A percentile compares a stretch with the other conserved stretches of the same genome.
Conservation (phyloP, 2,888 invertebrate genomes). For the Lithophane semibrunnea region DNA sequence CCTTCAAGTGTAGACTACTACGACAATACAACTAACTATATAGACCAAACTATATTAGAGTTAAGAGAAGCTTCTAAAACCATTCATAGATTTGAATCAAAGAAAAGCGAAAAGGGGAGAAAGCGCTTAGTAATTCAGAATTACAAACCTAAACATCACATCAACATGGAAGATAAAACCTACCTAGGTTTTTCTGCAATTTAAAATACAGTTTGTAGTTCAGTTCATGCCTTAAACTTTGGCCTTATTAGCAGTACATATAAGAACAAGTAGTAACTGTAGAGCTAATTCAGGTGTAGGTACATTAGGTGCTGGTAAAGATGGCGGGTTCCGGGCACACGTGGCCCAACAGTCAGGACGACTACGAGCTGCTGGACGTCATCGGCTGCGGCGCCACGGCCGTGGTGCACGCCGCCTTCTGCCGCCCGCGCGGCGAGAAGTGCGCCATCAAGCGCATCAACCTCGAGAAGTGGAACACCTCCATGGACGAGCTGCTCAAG, state of each 20-base stretch:
- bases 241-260: slow-evolving; percentile 81
- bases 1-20: slow-evolving; percentile 83
- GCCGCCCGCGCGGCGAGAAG: slow-evolving; percentile 98
- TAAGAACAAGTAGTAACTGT: slow-evolving; percentile 79
- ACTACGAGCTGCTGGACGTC: slow-evolving; percentile 98
- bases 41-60: slow-evolving; percentile 81
- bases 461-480: slow-evolving; percentile 99
- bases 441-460: slow-evolving; percentile 99
- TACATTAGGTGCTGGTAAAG: slow-evolving; percentile 52
- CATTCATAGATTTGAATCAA: slow-evolving; percentile 79
- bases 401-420: slow-evolving; percentile 98
- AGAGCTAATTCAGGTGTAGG: slow-evolving; percentile 70
- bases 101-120: slow-evolving; percentile 39
- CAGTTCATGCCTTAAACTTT: slow-evolving; percentile 77
- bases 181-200: slow-evolving; percentile 68
- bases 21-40: slow-evolving; percentile 68
- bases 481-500: slow-evolving; percentile 99
- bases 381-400: slow-evolving; percentile 99
- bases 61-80: slow-evolving; percentile 75
- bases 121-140: slow-evolving; percentile 76
- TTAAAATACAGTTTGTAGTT: slow-evolving; percentile 64
- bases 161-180: slow-evolving; percentile 82
- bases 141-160: slow-evolving; percentile 79
- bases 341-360: slow-evolving; percentile 98
- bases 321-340: slow-evolving; percentile 86